Evolutionary conservation across 1,140 invertebrate genomes (phyloP), one percentile per base, ranked within the genome.

Genomic region (Diuraphis noxia): DNA sequence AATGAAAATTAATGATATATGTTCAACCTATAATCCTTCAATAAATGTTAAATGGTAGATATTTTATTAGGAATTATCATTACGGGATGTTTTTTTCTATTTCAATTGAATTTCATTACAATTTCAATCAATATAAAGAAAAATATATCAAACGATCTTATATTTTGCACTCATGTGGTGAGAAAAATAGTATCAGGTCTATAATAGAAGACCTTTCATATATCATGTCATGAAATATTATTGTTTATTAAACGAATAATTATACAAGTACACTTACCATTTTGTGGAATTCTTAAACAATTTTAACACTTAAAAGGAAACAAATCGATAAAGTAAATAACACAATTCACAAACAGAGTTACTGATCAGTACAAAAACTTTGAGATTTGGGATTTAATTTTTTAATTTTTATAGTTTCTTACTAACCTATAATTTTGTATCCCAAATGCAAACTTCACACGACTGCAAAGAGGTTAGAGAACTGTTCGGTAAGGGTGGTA

Each of bases 131-230:
- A 72, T 6, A 17, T n/a, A 17, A n/a, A n/a, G 34, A n/a, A n/a
- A 10, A 63, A n/a, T 63, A 30, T n/a, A 63, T n/a, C 1, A 52
- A 36, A 38, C 4, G 1, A 52, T 52, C 25, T 23, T 5, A 34
- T 23, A 10, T 86, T 86, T 86, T 86, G 9, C 46, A 52, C 34
- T 86, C 85, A 86, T 52, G 85, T 86, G 85, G 43, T 52, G 8
- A 86, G 23, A 86, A 52, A 30, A 86, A 41, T 9, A 34, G 3
- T 25, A 86, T 8, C 0, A 17, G 30, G 41, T 3, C 30, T 41
- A 43, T n/a, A 85, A 17, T 8, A 46, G 1, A 82, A 34, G 34
- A n/a, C 9, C 10, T 17, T 72, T 36, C 6, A 13, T 81, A 23
- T 30, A 38, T 30, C 21, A 9, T 25, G 9, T 13, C 23, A 40